Base-by-base conservation (phyloP, 2,797 vertebrate genomes). In the Ctenopoma multispine region DNA sequence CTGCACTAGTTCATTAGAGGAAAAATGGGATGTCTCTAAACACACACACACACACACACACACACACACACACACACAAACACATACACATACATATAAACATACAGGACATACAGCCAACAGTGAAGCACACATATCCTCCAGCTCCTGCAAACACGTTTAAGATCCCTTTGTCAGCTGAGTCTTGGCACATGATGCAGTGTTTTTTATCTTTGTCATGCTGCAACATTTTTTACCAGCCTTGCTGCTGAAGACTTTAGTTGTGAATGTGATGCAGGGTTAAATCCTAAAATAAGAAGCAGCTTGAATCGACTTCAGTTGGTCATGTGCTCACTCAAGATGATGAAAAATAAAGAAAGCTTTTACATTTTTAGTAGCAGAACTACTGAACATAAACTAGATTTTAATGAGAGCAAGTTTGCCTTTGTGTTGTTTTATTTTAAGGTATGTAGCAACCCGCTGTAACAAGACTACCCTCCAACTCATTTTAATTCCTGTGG, bases 161-260 rank as follows among this genome's bases (percentile, higher is more conserved):
- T 71, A 69, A 76, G 61, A 72, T 73, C 34, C 44, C 71, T 80
- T 89, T 79, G 72, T 83, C 79, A 72, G 66, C 72, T 75, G 68
- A 79, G 62, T 77, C 69, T 68, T 77, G 63, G 81, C 84, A 83
- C 77, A 69, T 79, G 48, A 72, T 74, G 46, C 48, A 13, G 34
- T 69, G 14, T 64, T 62, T 46, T 50, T 67, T 29, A 56, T 82
- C 48, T 84, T 80, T 75, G 63, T 79, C 74, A 72, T 12, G 1
- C 64, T 82, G 74, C 63, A 67, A 47, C 46, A 72, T 63, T 75
- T 78, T 49, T 67, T 53, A 71, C 60, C 41, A 34, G 59, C 27
- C 46, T 63, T 77, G 50, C 41, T n/a, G 56, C 72, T 78, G 51
- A 55, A 61, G 60, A 53, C 55, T 70, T 75, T 63, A 65, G 24